Evolutionary conservation across 2,113 vertebrate species (phyloP).

Genomic region (Protobothrops mucrosquamatus): DNA sequence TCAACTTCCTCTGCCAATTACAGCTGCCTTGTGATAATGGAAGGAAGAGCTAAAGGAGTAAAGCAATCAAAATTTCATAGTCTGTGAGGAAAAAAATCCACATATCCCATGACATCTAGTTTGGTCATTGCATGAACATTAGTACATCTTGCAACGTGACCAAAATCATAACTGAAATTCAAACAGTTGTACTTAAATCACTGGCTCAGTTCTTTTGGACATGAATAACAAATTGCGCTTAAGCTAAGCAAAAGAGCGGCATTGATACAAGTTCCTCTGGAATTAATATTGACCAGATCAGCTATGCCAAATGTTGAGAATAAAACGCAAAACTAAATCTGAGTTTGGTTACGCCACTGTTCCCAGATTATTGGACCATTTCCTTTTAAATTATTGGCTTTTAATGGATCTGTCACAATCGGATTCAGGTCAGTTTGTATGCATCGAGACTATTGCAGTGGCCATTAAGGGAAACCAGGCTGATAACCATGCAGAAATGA

Average conservation of each 20-base stretch:
- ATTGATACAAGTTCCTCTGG: fast-evolving
- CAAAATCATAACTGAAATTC: not conserved
- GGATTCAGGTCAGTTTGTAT: constrained; percentile 34
- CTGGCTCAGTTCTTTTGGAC: not conserved
- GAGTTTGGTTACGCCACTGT: not conserved
- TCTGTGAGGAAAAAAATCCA: not conserved
- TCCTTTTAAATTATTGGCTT: fast-evolving
- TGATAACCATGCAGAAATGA: constrained; percentile 39
- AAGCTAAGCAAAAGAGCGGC: not conserved
- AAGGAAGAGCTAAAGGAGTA: not conserved
- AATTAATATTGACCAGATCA: not conserved
- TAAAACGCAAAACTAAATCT: not conserved
- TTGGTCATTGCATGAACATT: not conserved
- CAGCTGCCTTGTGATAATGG: not conserved
- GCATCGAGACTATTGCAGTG: not conserved
- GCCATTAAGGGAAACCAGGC: constrained; percentile 61
- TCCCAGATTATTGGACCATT: not conserved
- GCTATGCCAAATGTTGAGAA: not conserved
- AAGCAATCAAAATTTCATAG: not conserved
- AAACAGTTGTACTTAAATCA: not conserved
- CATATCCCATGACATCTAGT: not conserved
- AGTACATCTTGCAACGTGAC: not conserved
- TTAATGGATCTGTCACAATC: constrained; percentile 1
- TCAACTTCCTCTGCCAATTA: not conserved
- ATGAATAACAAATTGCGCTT: not conserved